Base-by-base conservation (phyloP, 2,888 invertebrate genomes). In the Heliconius charithonia region DNA sequence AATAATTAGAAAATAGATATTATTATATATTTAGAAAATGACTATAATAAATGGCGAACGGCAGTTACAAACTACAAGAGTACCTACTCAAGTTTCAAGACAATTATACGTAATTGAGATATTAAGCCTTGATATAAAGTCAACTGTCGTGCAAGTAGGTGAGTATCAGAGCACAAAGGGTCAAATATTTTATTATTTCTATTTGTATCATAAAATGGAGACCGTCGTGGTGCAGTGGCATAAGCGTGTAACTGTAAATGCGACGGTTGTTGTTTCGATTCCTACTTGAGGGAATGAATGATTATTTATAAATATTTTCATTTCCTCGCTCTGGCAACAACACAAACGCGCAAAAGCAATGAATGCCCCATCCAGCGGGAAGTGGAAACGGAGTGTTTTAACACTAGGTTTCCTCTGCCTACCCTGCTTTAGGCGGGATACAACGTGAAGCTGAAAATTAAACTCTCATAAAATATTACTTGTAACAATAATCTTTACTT, bases 51-150 rank as follows among this genome's bases (percentile, higher is more conserved):
- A 32, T 29, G 13, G 32, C 41, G 62, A 19, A 41, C 73, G 41
- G 29, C 16, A 62, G n/a, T 13, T 6, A 62, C 62, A n/a, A 25
- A 62, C 62, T 25, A 25, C 1, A 73, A 59, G 32, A 32, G 32
- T 73, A 6, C n/a, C n/a, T n/a, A n/a, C 73, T 74, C 74, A 74
- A 37, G 63, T 63, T 63, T 74, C 63, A 63, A 45, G 63, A 27
- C 63, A 63, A 74, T 63, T 63, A 63, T 74, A 74, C 27, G 63
- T 74, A 74, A 74, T 74, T 27, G 74, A 74, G 19, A 74, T 62
- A 62, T 59, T 45, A 74, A 74, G 45, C 74, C 74, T 74, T 74
- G 63, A 73, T 59, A 71, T 62, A 73, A 56, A 73, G 37, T 25
- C 32, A 62, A 59, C n/a, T 72, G 51, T 27, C 70, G 22, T 56